Conservation (phyloP, 2,113 vertebrate genomes). For the Irena cyanogastra region DNA sequence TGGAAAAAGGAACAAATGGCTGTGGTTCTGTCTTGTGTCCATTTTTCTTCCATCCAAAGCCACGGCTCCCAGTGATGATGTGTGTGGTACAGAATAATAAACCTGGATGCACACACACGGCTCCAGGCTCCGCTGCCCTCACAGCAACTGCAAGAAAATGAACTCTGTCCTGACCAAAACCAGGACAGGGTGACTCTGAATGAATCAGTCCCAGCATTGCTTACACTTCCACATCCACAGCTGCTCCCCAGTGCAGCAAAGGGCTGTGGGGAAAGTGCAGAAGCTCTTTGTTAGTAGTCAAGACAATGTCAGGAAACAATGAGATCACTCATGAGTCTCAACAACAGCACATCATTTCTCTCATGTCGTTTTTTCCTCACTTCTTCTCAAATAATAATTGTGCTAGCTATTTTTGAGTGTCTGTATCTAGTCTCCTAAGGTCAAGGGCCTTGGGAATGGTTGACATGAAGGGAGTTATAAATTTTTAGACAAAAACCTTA, state of each 20-base stretch:
- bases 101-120: neutral
- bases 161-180: neutral
- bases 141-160: rapidly evolving
- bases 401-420: neutral
- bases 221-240: neutral
- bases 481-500: neutral
- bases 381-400: neutral
- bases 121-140: neutral
- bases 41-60: neutral
- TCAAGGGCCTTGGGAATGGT: neutral
- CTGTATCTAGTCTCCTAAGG: neutral
- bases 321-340: neutral
- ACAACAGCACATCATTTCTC: neutral
- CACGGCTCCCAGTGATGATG: rapidly evolving
- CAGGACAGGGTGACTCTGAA: neutral
- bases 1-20: neutral
- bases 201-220: neutral
- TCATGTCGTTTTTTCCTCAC: neutral
- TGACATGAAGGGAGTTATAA: neutral
- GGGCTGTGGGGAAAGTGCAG: neutral
- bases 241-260: neutral
- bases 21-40: rapidly evolving
- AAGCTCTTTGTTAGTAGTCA: neutral
- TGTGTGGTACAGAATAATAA: rapidly evolving
- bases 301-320: neutral